Base-by-base conservation (phyloP, 2,113 vertebrate genomes). In the Octodon degus region DNA sequence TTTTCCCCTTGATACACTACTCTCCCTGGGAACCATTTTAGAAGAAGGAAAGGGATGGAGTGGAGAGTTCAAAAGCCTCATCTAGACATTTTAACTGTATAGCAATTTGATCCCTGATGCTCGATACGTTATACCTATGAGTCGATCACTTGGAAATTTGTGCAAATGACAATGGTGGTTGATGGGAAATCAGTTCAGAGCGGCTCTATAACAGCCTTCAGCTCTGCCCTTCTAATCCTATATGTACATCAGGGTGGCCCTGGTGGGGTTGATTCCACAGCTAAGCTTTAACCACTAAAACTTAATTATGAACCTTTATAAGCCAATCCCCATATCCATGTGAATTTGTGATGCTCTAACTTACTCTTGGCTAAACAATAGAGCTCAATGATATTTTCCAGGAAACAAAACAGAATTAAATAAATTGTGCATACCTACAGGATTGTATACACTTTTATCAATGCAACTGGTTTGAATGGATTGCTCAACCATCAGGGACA, bases 61-160 rank as follows among this genome's bases (percentile, higher is more conserved):
- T 70, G 16, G 19, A 97, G 85, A 93, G 93, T 94, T 97, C 95
- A 97, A 94, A 97, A 97, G 83, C 86, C 72, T 50, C 79, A 90
- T 95, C n/a, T 70, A 94, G 68, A 95, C 83, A 79, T 97, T 97
- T 97, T 97, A 97, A 90, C 55, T 93, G 10, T n/a, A 83, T 22
- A 88, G 79, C 89, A 92, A 91, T 89, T 92, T 76, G 55, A 53
- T 97, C 89, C 96, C 93, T 65, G 32, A 96, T 81, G 76, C 80
- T 76, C 94, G 68, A 89, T 77, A 77, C 91, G 91, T 79, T 92
- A 88, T 76, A 95, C n/a, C 55, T 63, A n/a, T 86, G 88, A 50
- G 62, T 93, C 94, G 62, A 90, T 92, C 84, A 58, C 58, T 82
- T 80, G 67, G 81, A 96, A 97, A 93, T 65, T 81, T 86, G 25